Conservation (phyloP, 2,888 invertebrate species). For the Cosmorhoe ocellata region DNA sequence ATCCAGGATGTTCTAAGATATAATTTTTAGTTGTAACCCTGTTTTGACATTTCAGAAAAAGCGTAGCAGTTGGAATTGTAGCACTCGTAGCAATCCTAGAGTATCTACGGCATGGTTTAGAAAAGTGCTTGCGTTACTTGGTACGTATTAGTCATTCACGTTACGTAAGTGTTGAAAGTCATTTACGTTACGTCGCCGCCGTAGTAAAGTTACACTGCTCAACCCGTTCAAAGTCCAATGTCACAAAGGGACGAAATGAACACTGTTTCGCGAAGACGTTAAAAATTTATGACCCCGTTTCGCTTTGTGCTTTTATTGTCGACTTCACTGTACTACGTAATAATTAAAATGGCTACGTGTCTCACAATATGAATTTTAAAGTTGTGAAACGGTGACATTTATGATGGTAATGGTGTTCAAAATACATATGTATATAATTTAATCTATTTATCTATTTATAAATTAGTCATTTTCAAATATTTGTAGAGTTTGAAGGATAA, state of each 20-base stretch:
- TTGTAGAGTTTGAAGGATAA: too few species aligned
- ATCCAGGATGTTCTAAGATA: too few species aligned
- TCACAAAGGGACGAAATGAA: conserved; percentile 61
- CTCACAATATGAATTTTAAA: conserved; percentile 33
- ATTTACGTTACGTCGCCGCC: not conserved
- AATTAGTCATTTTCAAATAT: not conserved
- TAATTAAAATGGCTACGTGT: conserved; percentile 41
- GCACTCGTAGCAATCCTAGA: not conserved
- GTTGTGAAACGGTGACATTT: conserved; percentile 9
- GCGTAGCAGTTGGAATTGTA: not conserved
- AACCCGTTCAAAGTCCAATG: conserved; percentile 13
- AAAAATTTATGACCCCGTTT: conserved; percentile 66
- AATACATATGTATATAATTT: too few species aligned
- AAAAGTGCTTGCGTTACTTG: too few species aligned
- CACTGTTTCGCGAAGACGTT: conserved; percentile 67
- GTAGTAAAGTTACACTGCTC: conserved; percentile 29
- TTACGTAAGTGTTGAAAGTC: too few species aligned
- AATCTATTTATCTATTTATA: too few species aligned
- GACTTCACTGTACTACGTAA: conserved; percentile 36
- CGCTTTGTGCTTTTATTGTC: conserved; percentile 68
- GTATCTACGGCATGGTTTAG: not conserved
- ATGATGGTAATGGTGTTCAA: not conserved
- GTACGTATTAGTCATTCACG: too few species aligned
- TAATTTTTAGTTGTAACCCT: not conserved
- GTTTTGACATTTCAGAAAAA: not conserved